Evolutionary conservation across 2,113 vertebrate genomes (phyloP).

Genomic region (Poecilia latipinna): DNA sequence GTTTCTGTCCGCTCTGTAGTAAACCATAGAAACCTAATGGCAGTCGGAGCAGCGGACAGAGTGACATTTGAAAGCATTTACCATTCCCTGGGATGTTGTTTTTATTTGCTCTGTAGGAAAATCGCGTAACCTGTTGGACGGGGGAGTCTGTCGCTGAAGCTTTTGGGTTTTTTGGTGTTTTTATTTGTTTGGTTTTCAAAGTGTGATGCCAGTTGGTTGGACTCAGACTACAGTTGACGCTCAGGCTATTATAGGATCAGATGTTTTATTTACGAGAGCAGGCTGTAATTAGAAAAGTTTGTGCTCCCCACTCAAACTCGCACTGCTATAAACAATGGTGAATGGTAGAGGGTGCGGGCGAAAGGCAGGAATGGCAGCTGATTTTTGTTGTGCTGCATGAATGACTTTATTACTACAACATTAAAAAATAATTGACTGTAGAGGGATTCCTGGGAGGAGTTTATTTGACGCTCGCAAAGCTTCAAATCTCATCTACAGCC

Average conservation of each 20-base stretch:
- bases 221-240: conserved; percentile 17
- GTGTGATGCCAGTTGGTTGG: conserved; percentile 25
- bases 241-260: conserved; percentile 26
- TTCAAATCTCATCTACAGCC: neutral
- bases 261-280: conserved; percentile 27
- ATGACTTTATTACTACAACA: conserved; percentile 61
- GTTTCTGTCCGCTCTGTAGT: conserved; percentile 33
- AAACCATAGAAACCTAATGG: conserved; percentile 23
- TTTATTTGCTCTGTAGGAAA: conserved; percentile 54
- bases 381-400: conserved; percentile 50
- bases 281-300: conserved; percentile 77
- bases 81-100: conserved; percentile 36
- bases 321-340: conserved; percentile 21
- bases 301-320: conserved; percentile 67
- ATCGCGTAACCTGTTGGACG: conserved; percentile 50
- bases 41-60: conserved; percentile 3
- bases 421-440: conserved; percentile 30
- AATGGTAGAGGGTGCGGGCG: conserved; percentile 14
- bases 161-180: conserved; percentile 51
- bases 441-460: conserved; percentile 38
- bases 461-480: conserved; percentile 12
- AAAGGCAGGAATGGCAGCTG: conserved; percentile 24
- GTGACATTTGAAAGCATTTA: conserved; percentile 27
- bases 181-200: conserved; percentile 54
- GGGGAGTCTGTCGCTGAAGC: conserved; percentile 34